Evolutionary conservation across 2,888 invertebrate genomes (phyloP), one percentile per base, ranked within the genome.

Genomic region (Cordilura impudica): DNA sequence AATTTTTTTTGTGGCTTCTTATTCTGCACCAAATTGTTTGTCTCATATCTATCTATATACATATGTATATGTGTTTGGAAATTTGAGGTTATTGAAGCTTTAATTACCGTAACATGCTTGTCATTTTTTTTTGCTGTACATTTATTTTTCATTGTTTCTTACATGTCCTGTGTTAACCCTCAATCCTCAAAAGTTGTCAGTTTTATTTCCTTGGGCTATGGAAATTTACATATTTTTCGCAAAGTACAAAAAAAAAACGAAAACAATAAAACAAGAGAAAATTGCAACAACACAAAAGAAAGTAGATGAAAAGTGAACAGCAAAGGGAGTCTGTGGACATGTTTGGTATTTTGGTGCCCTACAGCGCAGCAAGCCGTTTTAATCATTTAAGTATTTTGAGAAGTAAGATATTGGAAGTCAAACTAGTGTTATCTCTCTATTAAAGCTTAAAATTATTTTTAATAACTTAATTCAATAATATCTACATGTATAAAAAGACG

Each of bases 51-150:
- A n/a, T n/a, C 35, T n/a, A 31, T 31, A 31, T 31, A 29, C 2
- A 1, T 29, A 1, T 29, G 8, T 2, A 51, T 1, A 1, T 29
- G 2, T 29, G 8, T 2, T 43, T 39, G 35, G 58, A 54, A 54
- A 61, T 39, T 72, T 67, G 66, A 49, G 77, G 60, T 77, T 72
- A 35, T 67, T 66, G 77, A 35, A 73, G 54, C 43, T 73, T 72
- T 78, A 78, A 78, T 78, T 78, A 78, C 78, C 72, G 53, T 69
- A 72, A 78, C 78, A 78, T 78, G 78, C 73, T 78, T 69, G 78
- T 31, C 67, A 73, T 78, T 54, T 31, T 56, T 67, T 54, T 54
- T 16, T 58, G 26, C 47, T 43, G 5, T 12, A 6, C 23, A 16
- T 23, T 16, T 18, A 29, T 6, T 12, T 21, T 8, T 12, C 43